Evolutionary conservation across 2,888 invertebrate genomes (phyloP), one percentile per base, ranked within the genome.

Genomic region (Rhagonycha fulva): DNA sequence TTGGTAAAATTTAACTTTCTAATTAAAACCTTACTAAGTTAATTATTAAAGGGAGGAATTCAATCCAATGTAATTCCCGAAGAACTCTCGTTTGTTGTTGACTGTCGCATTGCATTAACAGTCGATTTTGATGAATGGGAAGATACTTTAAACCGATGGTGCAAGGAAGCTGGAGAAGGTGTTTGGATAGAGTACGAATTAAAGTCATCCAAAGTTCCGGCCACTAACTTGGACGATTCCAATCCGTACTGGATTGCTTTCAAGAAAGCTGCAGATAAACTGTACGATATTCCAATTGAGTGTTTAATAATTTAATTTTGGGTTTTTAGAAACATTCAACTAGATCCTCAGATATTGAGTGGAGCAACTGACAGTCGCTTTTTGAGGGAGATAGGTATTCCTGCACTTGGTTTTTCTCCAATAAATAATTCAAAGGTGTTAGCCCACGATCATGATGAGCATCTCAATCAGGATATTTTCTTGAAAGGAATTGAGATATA

Each of bases 381-480:
- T 84, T 87, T 98, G n/a, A 91, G 98, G 83, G 87, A 89, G 84
- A 90, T 91, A 62, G 96, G 95, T 10, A 90, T 95, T 72, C 95
- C 95, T 2, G 96, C 96, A 0, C 88, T 98, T 78, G 96, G 98
- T 19, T 97, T 98, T 88, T 96, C 97, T 0, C 97, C 98, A 0
- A 94, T 98, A 90, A 94, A 94, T 83, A 91, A 93, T 83, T 97
- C 97, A 0, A 94, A 93, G 0, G 92, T 96, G 1, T 89, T 95
- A 1, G 90, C 98, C 2, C 99, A 99, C 85, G 96, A 97, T 86
- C 95, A 98, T 86, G 92, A 99, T 85, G 98, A 99, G 86, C 95
- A 91, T 84, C 88, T 99, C 11, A 92, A 92, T 77, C 94, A 94
- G 71, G 90, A 92, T 12, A 91, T 92, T 3, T 98, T 96, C 88